Base-by-base conservation (phyloP, 2,888 invertebrate genomes). In the Pantelozetes paolii region DNA sequence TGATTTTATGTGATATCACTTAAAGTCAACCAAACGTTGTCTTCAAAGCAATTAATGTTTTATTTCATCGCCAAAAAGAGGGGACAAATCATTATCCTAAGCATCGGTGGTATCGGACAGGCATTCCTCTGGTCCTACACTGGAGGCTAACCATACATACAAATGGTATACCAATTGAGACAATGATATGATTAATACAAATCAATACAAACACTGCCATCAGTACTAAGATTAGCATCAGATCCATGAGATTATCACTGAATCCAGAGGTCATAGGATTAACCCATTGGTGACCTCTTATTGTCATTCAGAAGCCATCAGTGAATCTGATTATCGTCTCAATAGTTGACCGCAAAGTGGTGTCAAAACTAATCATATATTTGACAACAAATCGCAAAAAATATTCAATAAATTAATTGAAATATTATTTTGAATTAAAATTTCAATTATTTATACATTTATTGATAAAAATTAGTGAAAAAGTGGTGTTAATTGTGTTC, bases 1-100 rank as follows among this genome's bases (percentile, higher is more conserved):
- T 62, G 62, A 62, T 30, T 62, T 62, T n/a, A 28, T 62, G 30
- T 62, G 62, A 62, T 62, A 62, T 62, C 62, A 62, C 62, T 32
- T 62, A 62, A 62, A 26, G 2, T 45, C 13, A 45, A 18, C 18
- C 13, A 45, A 45, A 11, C 45, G 18, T 45, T 45, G 11, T 11
- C 18, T 45, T 6, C 15, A 18, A 13, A 6, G 15, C 11, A 32
- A 5, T 28, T 62, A 32, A 62, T 62, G 62, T 62, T 32, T 30
- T 62, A 62, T 62, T 62, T 62, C 6, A 62, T 62, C 30, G 32
- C 62, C 62, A 62, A 62, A 62, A 62, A 28, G 32, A 62, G 62
- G 32, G 62, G 62, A 62, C 62, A 62, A 62, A 62, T 62, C 18
- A 62, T 62, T 30, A 62, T 62, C 62, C 32, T 62, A 62, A 62